Conservation (phyloP, 2,797 vertebrate species). For the Psittacula derbiana region DNA sequence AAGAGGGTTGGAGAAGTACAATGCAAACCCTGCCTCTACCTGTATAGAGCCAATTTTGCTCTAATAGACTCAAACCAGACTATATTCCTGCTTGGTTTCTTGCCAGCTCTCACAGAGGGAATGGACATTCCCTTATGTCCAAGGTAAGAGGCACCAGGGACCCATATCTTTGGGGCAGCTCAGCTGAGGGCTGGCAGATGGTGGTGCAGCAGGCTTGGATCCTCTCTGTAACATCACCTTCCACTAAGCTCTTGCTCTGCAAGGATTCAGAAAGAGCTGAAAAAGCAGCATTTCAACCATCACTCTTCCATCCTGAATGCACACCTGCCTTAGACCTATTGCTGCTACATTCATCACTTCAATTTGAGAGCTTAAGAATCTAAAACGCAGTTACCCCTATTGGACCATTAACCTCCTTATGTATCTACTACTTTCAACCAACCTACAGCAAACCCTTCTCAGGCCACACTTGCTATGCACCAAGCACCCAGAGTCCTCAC, state of each 20-base stretch:
- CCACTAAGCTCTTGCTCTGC: neutral
- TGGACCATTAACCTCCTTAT: slow-evolving; percentile 33
- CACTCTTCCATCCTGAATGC: neutral
- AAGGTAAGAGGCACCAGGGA: neutral
- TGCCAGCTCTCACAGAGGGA: neutral
- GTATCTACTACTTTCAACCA: neutral
- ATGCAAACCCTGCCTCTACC: rapidly evolving
- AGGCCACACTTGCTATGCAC: neutral
- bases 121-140: rapidly evolving
- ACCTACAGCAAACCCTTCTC: neutral
- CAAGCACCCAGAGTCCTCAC: neutral
- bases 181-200: neutral
- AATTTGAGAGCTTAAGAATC: neutral
- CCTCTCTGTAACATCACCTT: neutral
- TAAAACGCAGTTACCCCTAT: neutral
- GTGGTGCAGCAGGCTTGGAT: neutral
- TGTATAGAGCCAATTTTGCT: neutral
- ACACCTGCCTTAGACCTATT: neutral
- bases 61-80: neutral
- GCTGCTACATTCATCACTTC: neutral
- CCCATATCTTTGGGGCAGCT: neutral
- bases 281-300: neutral
- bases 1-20: rapidly evolving
- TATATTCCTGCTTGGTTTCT: neutral
- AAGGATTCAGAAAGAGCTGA: neutral